Base-by-base conservation (phyloP, 1,140 invertebrate species). In the Halesus radiatus region DNA sequence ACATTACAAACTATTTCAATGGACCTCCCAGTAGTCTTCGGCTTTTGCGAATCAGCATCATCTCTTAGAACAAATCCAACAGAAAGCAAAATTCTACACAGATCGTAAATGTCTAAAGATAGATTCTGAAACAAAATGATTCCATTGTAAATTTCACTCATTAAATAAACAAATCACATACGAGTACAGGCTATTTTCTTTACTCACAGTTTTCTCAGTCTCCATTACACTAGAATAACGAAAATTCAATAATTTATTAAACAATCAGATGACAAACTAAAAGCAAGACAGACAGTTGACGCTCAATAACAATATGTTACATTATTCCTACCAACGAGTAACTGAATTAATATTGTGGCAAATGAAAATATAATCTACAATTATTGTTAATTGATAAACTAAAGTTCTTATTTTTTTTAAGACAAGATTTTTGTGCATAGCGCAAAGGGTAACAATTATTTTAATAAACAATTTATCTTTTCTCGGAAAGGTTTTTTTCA, bases 1-100 rank as follows among this genome's bases (percentile, higher is more conserved):
- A 82, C 81, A 60, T 80, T 77, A 54, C 81, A 82, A 26, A 60
- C 73, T 4, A 82, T 77, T 62, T 79, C 50, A 53, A 82, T 82
- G 29, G 53, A 45, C 58, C 75, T 82, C n/a, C 73, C 77, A 32
- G 20, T 23, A 62, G 54, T 58, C 60, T 82, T 56, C n/a, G 23
- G 22, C 16, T 75, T 77, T 37, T 60, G 32, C 32, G 32, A 50
- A 37, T 62, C 60, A 32, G 54, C 56, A 53, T 54, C 52, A 18
- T 79, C 72, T 73, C 50, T 80, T 50, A 82, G 54, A 20, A 20
- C 76, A 56, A 76, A 82, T 16, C 81, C 81, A 18, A 82, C 37
- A 10, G 58, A 45, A 77, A 77, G 60, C 26, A 82, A 64, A 18
- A 82, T 72, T 32, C 53, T 79, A 73, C 78, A 82, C 2, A 82